A percentile compares a stretch with the other conserved stretches of the same genome.
These are phyloP conservation scores for Sarcoramphus papa DNA, from an alignment of 2,797 vertebrate species.

Conservation along the genomic window DNA sequence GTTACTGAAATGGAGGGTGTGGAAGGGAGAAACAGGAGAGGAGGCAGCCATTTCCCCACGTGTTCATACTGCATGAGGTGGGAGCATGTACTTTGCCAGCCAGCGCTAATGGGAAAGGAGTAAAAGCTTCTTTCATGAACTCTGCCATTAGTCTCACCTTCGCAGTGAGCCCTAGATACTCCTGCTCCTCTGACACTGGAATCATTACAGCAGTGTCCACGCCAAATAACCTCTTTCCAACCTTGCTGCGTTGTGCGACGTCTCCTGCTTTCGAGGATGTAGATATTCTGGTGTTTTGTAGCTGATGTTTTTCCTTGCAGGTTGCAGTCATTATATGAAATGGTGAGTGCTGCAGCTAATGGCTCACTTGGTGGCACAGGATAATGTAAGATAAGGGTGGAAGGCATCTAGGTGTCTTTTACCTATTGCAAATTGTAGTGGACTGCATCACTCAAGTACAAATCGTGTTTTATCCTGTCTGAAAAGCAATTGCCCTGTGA, in stretches of 20 bases:
- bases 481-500: not conserved
- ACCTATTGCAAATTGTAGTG: not conserved
- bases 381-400: not conserved
- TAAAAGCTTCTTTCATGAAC: not conserved
- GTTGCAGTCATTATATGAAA: not conserved
- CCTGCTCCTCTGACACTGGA: not conserved
- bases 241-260: not conserved
- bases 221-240: not conserved
- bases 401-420: not conserved
- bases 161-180: not conserved
- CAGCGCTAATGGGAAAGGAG: not conserved
- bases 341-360: not conserved
- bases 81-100: not conserved
- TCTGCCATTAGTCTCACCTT: not conserved
- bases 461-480: not conserved
- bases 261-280: not conserved
- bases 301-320: not conserved
- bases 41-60: fast-evolving
- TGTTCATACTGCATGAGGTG: not conserved
- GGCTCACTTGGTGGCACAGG: not conserved
- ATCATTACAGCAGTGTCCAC: not conserved
- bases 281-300: not conserved
- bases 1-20: not conserved
- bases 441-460: not conserved
- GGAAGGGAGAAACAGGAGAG: not conserved